Percentiles rank a stretch among this genome's conserved stretches.
These are phyloP conservation scores for Thymelicus lineola DNA, from an alignment of 2,888 invertebrate genomes.

Conservation along the genomic window DNA sequence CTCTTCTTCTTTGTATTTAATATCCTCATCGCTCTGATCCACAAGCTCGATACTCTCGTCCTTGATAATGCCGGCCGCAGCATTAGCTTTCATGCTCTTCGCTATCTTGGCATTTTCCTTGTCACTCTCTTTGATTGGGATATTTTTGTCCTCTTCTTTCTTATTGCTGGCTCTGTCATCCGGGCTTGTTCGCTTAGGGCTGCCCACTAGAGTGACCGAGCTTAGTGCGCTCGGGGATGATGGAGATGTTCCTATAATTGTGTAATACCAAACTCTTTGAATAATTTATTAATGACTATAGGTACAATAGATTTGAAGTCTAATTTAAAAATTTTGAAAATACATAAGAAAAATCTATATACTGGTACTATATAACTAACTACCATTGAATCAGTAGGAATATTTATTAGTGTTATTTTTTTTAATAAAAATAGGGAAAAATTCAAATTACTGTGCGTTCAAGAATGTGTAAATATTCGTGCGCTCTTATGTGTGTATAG, in stretches of 20 bases:
- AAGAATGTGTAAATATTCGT: too few relatives aligned
- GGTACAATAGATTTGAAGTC: too few relatives aligned
- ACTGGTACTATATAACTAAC: too few relatives aligned
- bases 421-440: too few relatives aligned
- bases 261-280: too few relatives aligned
- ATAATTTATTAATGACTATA: too few relatives aligned
- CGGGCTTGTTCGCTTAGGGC: conserved; percentile 73
- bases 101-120: conserved; percentile 58
- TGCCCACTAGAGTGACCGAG: conserved; percentile 89
- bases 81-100: conserved; percentile 56
- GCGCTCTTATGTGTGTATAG: too few relatives aligned
- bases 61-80: conserved; percentile 65
- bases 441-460: too few relatives aligned
- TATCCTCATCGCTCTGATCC: conserved; percentile 76
- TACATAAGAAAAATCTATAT: too few relatives aligned
- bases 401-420: too few relatives aligned
- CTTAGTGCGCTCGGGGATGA: conserved; percentile 91
- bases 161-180: conserved; percentile 48
- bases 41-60: conserved; percentile 79
- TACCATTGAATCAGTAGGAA: too few relatives aligned
- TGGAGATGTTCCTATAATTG: conserved; percentile 76
- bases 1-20: conserved; percentile 77
- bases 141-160: conserved; percentile 53
- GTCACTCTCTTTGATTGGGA: conserved; percentile 65
- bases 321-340: too few relatives aligned